Evolutionary conservation across 1,140 invertebrate genomes (phyloP), one percentile per base, ranked within the genome.

Genomic region (Limonius californicus): DNA sequence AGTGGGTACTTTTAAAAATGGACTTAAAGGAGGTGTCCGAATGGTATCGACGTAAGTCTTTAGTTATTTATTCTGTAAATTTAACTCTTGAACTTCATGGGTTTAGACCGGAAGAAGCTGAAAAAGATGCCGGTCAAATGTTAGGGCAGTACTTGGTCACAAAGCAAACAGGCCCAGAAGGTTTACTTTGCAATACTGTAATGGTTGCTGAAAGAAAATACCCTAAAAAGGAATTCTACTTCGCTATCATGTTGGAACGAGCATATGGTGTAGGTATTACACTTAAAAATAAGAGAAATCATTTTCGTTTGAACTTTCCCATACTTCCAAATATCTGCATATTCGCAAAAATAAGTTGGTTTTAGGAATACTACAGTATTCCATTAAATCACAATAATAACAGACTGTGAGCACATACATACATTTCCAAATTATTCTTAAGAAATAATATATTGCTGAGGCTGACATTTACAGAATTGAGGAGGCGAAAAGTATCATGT

Each of bases 201-300:
- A 96, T 98, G 92, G 89, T 99, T 12, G 90, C 94, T 16, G 94
- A 98, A 76, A 81, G 96, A 15, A 93, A 97, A 77, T 98, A 95
- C 76, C 92, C 94, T 1, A 84, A 95, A 20, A 88, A 94, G 71
- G 96, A 98, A 77, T 98, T 90, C 77, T 98, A 98, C 76, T 90
- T 98, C 76, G 94, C 95, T 45, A 91, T 99, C 60, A 97, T 96
- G 89, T 91, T 98, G 90, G 96, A 99, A 80, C 82, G 96, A 64
- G 89, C 91, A 45, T 96, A 94, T 78, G 87, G 87, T 74, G 94
- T 97, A 82, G 82, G 83, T 82, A 35, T 18, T n/a, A n/a, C n/a
- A n/a, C n/a, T n/a, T n/a, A n/a, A n/a, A n/a, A n/a, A n/a, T n/a
- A n/a, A n/a, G n/a, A n/a, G n/a, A n/a, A n/a, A n/a, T n/a, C n/a